These are phyloP conservation scores for Tapera naevia DNA, from an alignment of 2,797 vertebrate species.

Conservation along the genomic window DNA sequence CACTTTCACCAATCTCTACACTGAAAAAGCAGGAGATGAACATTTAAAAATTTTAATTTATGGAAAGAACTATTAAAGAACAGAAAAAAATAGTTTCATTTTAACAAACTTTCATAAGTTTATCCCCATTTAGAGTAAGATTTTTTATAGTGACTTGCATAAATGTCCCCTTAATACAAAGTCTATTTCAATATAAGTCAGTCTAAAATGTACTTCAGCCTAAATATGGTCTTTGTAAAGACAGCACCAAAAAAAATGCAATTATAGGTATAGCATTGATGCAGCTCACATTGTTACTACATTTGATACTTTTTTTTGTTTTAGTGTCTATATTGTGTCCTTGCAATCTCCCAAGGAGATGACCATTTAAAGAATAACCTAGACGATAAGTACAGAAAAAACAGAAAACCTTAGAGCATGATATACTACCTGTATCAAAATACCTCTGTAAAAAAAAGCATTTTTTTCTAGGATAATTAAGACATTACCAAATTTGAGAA, in stretches of 20 bases:
- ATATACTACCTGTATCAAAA: background rate
- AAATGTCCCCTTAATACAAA: background rate
- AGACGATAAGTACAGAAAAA: background rate
- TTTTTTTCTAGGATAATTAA: background rate
- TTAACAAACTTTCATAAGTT: background rate
- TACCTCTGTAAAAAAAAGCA: background rate
- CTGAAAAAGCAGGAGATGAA: conserved; percentile 70
- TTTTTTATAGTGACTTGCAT: rapidly evolving
- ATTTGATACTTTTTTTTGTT: no score
- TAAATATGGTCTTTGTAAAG: background rate
- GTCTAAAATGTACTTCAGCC: background rate
- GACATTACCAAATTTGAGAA: background rate
- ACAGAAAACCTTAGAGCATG: background rate
- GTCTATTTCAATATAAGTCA: background rate
- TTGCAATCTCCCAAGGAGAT: background rate
- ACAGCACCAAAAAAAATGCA: background rate
- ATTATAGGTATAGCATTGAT: background rate
- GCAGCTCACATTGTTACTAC: background rate
- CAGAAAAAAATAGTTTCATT: background rate
- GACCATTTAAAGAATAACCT: background rate
- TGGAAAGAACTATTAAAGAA: background rate
- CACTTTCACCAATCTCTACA: conserved; percentile 95
- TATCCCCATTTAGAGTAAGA: background rate
- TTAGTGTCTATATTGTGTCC: no score
- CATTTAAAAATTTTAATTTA: background rate